phyloP scores from a whole-genome alignment of 2,888 invertebrate genomes.

The Lymantria dispar region DNA sequence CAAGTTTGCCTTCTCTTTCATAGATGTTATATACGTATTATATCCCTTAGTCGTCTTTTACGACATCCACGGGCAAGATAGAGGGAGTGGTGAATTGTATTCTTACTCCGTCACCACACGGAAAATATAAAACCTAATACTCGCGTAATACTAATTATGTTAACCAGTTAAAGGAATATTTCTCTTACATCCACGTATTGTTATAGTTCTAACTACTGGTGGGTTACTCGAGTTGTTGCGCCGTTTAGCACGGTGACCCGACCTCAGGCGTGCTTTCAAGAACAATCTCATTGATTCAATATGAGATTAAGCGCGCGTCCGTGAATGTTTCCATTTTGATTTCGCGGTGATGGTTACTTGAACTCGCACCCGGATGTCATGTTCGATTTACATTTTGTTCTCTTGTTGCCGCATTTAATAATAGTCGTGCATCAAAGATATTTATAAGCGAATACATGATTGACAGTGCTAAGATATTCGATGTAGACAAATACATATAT shows the following conservation, averaged over 20 bases:
- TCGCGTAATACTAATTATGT: too few species aligned
- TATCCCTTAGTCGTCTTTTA: too few species aligned
- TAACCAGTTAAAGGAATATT: slow-evolving; percentile 40
- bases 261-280: slow-evolving; percentile 57
- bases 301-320: slow-evolving; percentile 66
- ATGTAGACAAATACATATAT: slow-evolving; percentile 42
- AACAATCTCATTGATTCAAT: slow-evolving; percentile 71
- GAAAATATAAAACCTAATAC: slow-evolving; percentile 38
- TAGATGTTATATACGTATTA: too few species aligned
- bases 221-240: slow-evolving; percentile 57
- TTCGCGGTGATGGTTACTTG: slow-evolving; percentile 64
- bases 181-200: slow-evolving; percentile 42
- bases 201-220: slow-evolving; percentile 41
- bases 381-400: slow-evolving; percentile 66
- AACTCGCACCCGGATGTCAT: slow-evolving; percentile 78
- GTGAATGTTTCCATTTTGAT: slow-evolving; percentile 71
- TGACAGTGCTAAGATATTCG: slow-evolving; percentile 42
- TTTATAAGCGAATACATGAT: slow-evolving; percentile 52
- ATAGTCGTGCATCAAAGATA: slow-evolving; percentile 51
- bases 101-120: too few species aligned
- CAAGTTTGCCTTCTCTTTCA: too few species aligned
- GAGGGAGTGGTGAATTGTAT: too few species aligned
- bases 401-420: slow-evolving; percentile 59
- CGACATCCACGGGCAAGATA: too few species aligned
- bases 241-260: slow-evolving; percentile 70